Evolutionary conservation across 2,113 vertebrate genomes (phyloP).

Genomic region (Myotis brandtii): DNA sequence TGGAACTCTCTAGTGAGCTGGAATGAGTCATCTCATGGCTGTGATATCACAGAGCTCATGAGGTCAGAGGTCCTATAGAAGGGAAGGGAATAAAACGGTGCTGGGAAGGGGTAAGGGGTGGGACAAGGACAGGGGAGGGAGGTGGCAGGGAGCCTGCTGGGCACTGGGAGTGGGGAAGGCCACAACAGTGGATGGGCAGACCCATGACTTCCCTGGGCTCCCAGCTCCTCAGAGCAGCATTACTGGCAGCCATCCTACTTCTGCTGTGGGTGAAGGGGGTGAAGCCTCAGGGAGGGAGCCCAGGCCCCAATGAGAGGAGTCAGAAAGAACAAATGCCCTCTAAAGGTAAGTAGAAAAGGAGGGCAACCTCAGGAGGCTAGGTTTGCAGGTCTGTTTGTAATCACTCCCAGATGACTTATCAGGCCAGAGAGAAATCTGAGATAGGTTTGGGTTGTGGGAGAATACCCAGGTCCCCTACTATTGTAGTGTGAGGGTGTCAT

Average conservation of each 20-base stretch:
- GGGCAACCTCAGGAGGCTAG: accelerated
- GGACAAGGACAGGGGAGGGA: not conserved
- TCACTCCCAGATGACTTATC: no score
- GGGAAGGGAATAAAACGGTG: not conserved
- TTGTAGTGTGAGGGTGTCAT: accelerated
- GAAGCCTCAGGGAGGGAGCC: not conserved
- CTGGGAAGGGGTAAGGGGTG: not conserved
- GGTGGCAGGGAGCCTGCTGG: not conserved
- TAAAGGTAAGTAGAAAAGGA: not conserved
- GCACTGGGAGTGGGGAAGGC: not conserved
- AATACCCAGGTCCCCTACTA: accelerated
- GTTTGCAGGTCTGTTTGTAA: no score
- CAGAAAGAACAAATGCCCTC: not conserved
- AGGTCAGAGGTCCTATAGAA: slow-evolving; percentile 44
- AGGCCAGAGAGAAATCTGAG: not conserved
- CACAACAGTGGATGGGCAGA: not conserved
- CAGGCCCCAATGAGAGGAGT: not conserved
- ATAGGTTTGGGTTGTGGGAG: no score
- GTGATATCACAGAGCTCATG: slow-evolving; percentile 74
- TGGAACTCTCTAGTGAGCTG: not conserved
- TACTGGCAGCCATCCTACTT: slow-evolving; percentile 60
- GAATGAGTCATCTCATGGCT: not conserved
- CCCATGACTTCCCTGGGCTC: slow-evolving; percentile 35
- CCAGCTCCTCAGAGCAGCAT: slow-evolving; percentile 32
- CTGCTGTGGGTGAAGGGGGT: slow-evolving; percentile 22